Evolutionary conservation across 2,113 vertebrate genomes (phyloP).

Genomic region (Ariopsis seemanni): DNA sequence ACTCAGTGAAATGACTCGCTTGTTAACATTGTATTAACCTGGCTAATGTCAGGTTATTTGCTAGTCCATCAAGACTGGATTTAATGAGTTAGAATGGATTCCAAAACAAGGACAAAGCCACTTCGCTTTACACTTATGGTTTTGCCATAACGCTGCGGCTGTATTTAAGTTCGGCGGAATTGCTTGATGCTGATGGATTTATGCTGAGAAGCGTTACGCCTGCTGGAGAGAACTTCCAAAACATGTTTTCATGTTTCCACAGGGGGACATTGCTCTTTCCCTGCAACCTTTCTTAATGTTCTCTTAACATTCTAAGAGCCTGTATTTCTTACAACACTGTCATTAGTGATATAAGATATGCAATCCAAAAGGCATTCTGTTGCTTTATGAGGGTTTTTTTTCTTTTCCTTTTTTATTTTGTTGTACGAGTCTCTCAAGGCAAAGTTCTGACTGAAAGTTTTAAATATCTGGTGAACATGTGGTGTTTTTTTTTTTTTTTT

Average conservation of each 20-base stretch:
- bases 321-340: conserved; percentile 45
- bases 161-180: conserved; percentile 29
- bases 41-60: conserved; percentile 28
- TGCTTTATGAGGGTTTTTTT: conserved; percentile 29
- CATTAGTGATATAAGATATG: conserved; percentile 41
- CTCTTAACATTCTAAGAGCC: conserved; percentile 37
- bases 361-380: conserved; percentile 17
- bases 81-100: conserved; percentile 28
- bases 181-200: conserved; percentile 44
- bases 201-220: conserved; percentile 33
- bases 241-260: conserved; percentile 49
- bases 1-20: conserved; percentile 5
- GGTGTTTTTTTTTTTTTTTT: background rate
- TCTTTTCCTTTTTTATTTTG: background rate
- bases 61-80: conserved; percentile 5
- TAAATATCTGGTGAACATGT: background rate
- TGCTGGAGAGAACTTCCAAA: conserved; percentile 39
- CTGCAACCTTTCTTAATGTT: conserved; percentile 47
- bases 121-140: conserved; percentile 20
- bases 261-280: conserved; percentile 46
- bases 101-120: conserved; percentile 1
- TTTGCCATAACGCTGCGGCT: conserved; percentile 13
- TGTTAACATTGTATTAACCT: conserved; percentile 22
- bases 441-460: background rate
- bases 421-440: conserved; percentile 16